These are phyloP conservation scores for Biston stratarius DNA, from an alignment of 2,888 invertebrate genomes.

Conservation along the genomic window DNA sequence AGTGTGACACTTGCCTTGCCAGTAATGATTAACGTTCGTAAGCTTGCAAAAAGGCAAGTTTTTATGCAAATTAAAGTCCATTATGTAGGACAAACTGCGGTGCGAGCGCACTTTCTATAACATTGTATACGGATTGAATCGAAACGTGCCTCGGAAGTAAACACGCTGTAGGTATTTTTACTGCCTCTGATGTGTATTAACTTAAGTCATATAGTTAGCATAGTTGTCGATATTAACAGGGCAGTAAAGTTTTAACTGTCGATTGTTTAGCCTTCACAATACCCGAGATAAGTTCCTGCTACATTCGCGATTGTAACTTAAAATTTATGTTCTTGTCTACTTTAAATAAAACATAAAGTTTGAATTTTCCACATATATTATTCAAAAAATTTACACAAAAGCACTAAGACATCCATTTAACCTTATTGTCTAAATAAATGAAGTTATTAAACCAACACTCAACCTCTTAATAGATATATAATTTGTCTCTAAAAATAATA, in stretches of 20 bases:
- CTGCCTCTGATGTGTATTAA: conserved; percentile 16
- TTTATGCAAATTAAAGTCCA: conserved; percentile 29
- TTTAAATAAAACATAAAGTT: conserved; percentile 46
- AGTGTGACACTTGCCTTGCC: conserved; percentile 7
- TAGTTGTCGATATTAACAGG: conserved; percentile 16
- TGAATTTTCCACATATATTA: conserved; percentile 85
- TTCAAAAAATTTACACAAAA: conserved; percentile 87
- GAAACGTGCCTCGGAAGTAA: conserved; percentile 31
- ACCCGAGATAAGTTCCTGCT: conserved; percentile 4
- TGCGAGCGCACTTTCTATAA: conserved; percentile 36
- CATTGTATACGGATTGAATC: conserved; percentile 24
- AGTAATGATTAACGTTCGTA: conserved; percentile 23
- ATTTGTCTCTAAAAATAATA: conserved; percentile 86
- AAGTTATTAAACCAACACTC: conserved; percentile 83
- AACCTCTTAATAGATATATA: conserved; percentile 83
- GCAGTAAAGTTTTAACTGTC: conserved; percentile 28
- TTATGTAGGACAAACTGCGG: conserved; percentile 25
- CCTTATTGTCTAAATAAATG: conserved; percentile 86
- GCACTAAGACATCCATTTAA: conserved; percentile 87
- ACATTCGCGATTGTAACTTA: background rate
- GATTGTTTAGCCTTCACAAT: conserved; percentile 28
- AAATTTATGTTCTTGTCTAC: background rate
- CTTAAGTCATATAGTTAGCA: conserved; percentile 11
- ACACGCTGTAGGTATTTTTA: conserved; percentile 16
- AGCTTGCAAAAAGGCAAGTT: conserved; percentile 25